Base-by-base conservation (phyloP, 2,888 invertebrate genomes). In the Heliconius ismenius region DNA sequence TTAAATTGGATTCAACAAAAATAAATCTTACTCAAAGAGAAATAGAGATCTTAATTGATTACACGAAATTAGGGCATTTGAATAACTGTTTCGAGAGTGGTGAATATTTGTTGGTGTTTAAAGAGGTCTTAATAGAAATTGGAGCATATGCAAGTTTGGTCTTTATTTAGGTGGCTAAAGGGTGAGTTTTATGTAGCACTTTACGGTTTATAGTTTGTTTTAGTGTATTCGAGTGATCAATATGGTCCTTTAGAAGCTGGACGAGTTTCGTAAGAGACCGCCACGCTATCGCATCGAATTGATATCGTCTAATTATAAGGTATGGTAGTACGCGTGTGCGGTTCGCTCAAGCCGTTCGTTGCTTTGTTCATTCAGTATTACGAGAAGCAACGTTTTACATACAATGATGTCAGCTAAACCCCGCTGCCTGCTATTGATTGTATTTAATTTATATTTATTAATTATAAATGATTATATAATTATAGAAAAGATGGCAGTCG, bases 301-400 rank as follows among this genome's bases (percentile, higher is more conserved):
- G 92, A 93, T 92, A 93, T 92, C 89, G 88, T 89, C 90, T 93
- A 93, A 93, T 93, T 93, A 93, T 91, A 91, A 90, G 91, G 91
- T 90, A 90, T 84, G 88, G 89, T 85, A 83, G 85, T 83, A 84
- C 82, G 85, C 83, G 84, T 82, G 83, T 82, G 83, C 83, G 83
- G 83, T 80, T 82, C 83, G 84, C 83, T 86, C 86, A 84, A 39
- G 39, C 32, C 32, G 86, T 86, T 83, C 86, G 82, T 83, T 78
- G 79, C 78, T 83, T 78, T 78, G 81, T 83, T 82, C 82, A 83
- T 85, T 84, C 83, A 82, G 76, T 78, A 83, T 83, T 83, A 82
- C 43, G 67, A 75, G 67, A 67, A 64, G 73, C 74, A 67, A 79
- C 74, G 76, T 75, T 76, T 69, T 78, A 70, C 74, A 76, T 74